Base-by-base conservation (phyloP, 2,113 vertebrate genomes). In the Cinclus cinclus region DNA sequence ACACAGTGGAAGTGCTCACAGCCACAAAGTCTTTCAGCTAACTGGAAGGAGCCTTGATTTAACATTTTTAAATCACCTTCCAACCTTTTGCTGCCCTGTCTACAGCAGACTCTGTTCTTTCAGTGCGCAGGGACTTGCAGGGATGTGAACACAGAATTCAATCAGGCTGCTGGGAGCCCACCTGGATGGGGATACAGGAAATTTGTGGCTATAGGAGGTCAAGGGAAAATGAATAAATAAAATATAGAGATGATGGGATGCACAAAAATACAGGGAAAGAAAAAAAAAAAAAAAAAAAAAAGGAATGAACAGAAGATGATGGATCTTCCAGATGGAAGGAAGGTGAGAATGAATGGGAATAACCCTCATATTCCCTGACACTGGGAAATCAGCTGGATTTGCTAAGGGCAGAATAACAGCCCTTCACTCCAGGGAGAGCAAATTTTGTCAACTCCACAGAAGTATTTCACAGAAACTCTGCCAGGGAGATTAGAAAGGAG, bases 141-240 rank as follows among this genome's bases (percentile, higher is more conserved):
- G 33, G 80, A 35, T 4, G 8, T 2, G 21, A 81, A 31, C 33
- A 19, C 0, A 0, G 69, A 58, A 0, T 3, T 37, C 17, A 4
- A 35, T 20, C 88, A 46, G 62, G 73, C 68, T 64, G 46, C 74
- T 68, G 59, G 16, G 15, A 28, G 18, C 13, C 21, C 41, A 25
- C 12, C 56, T 3, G 39, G 47, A 19, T 25, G 33, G 25, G n/a
- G 16, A 27, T 0, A 8, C 15, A 20, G 82, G 59, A 20, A 74
- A 62, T 18, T 13, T 11, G 28, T 23, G 37, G 33, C 50, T 28
- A 6, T 1, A 10, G 44, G n/a, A 69, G 73, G 37, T 33, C 39
- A 63, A 27, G 47, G 18, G 3, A 55, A 67, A 67, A 74, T 2
- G 30, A 81, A 71, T 28, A 47, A 74, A 80, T 49, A n/a, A 80